Percentiles rank a stretch among this genome's conserved stretches.
Conservation (phyloP, 2,113 vertebrate species). For the Aldabrachelys gigantea region DNA sequence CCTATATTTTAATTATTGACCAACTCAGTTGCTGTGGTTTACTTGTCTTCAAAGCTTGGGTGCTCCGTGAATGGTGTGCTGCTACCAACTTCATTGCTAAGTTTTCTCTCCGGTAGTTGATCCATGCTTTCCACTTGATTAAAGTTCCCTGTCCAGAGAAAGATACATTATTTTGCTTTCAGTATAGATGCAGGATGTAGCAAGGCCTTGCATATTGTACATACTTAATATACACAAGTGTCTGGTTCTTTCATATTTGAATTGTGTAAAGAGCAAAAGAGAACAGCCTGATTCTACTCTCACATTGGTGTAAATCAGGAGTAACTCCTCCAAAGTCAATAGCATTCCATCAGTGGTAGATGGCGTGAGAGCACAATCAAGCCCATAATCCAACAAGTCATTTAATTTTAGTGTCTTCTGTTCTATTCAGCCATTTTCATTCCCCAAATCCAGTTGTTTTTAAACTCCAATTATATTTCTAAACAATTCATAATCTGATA, state of each 20-base stretch:
- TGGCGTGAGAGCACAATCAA: neutral
- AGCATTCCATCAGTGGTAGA: neutral
- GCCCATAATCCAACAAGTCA: neutral
- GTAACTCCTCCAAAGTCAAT: neutral
- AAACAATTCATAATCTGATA: neutral
- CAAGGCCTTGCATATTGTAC: too few relatives aligned
- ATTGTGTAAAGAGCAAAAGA: too few relatives aligned
- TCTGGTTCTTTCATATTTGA: too few relatives aligned
- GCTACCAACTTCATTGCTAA: neutral
- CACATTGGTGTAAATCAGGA: too few relatives aligned
- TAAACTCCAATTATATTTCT: conserved; percentile 4
- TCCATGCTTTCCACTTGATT: neutral
- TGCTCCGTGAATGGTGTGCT: neutral
- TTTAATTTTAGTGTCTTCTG: conserved; percentile 13
- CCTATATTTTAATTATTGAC: neutral
- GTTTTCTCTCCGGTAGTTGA: neutral
- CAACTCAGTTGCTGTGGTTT: neutral
- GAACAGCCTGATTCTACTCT: too few relatives aligned
- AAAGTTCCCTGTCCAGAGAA: neutral
- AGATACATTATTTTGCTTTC: too few relatives aligned
- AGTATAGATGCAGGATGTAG: too few relatives aligned
- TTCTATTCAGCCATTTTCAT: conserved; percentile 9
- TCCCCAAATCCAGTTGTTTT: conserved; percentile 22
- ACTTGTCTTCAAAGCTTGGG: neutral
- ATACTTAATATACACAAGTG: too few relatives aligned